Evolutionary conservation across 2,888 invertebrate species (phyloP).

Genomic region (Lysandra coridon): DNA sequence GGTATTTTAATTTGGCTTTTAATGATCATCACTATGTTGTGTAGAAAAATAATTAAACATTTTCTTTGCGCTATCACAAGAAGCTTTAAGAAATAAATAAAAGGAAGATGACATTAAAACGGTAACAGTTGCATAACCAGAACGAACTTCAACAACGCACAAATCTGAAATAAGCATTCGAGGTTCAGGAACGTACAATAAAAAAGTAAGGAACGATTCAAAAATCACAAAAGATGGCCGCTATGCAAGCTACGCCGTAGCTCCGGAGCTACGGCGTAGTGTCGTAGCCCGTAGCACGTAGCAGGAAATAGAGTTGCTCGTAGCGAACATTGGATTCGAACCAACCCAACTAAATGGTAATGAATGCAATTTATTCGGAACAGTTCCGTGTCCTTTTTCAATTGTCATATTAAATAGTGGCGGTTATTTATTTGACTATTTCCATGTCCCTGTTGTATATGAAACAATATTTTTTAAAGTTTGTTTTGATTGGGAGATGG

Average conservation of each 20-base stretch:
- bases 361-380: conserved; percentile 59
- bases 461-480: background rate
- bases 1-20: background rate
- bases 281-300: conserved; percentile 71
- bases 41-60: background rate
- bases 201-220: conserved; percentile 58
- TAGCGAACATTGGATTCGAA: conserved; percentile 62
- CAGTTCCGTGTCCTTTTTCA: conserved; percentile 28
- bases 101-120: background rate
- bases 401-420: conserved; percentile 29
- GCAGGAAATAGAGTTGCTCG: conserved; percentile 70
- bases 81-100: background rate
- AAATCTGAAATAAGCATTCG: conserved; percentile 23
- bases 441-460: background rate
- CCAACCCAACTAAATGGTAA: conserved; percentile 70
- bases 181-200: conserved; percentile 48
- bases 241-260: conserved; percentile 50
- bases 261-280: conserved; percentile 47
- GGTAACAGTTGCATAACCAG: background rate
- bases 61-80: background rate
- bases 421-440: background rate
- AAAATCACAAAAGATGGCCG: conserved; percentile 55
- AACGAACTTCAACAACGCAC: background rate
- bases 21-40: background rate
- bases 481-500: too few relatives aligned